phyloP scores from a whole-genome alignment of 2,113 vertebrate genomes.

The Python bivittatus region DNA sequence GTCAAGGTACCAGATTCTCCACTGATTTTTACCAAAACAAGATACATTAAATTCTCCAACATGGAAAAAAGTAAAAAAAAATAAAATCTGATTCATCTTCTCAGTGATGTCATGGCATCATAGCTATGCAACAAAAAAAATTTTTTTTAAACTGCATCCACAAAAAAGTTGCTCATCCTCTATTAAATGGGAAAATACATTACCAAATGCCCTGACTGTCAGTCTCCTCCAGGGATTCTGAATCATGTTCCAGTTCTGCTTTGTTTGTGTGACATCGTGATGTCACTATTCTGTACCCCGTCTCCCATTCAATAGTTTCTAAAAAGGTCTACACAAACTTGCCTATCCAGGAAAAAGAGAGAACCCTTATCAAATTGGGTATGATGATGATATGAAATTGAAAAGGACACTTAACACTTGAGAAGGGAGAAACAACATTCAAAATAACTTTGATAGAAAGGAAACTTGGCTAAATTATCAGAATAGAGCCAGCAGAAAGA shows the following conservation, averaged over 20 bases:
- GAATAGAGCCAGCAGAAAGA: too few species aligned
- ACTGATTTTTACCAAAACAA: not conserved
- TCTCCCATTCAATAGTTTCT: too few species aligned
- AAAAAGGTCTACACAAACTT: too few species aligned
- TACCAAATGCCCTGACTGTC: not conserved
- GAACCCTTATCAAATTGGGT: too few species aligned
- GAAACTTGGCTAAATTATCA: too few species aligned
- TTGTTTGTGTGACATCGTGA: not conserved
- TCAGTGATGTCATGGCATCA: not conserved
- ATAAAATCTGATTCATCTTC: not conserved
- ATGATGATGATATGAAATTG: too few species aligned
- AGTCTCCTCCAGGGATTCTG: not conserved
- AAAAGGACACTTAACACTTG: too few species aligned
- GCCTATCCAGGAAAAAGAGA: too few species aligned
- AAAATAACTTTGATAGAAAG: too few species aligned
- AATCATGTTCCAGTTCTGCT: not conserved
- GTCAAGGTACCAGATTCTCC: not conserved
- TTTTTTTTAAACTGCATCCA: not conserved
- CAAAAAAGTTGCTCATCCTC: not conserved
- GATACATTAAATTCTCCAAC: not conserved
- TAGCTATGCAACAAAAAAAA: not conserved
- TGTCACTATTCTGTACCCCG: too few species aligned
- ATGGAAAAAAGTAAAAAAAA: not conserved
- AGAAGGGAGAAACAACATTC: too few species aligned
- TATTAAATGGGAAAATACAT: not conserved